phyloP scores from a whole-genome alignment of 2,888 invertebrate genomes.

The Chrysolina oricalcia region DNA sequence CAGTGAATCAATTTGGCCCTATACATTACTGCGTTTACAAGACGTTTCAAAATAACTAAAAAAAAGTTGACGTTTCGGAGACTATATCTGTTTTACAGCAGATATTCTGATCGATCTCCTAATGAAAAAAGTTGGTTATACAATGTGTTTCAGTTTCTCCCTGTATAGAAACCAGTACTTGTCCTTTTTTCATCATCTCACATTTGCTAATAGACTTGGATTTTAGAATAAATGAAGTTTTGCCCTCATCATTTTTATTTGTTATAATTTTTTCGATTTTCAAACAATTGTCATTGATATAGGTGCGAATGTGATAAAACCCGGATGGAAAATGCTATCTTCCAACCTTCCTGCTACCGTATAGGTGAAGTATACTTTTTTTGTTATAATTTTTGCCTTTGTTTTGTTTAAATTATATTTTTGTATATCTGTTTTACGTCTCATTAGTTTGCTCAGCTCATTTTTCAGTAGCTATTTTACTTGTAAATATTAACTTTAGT shows the following conservation, averaged over 20 bases:
- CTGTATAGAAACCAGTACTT: too few relatives aligned
- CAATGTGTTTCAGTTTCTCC: too few relatives aligned
- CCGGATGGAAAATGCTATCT: constrained; percentile 16
- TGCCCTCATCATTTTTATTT: background rate
- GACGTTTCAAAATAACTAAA: too few relatives aligned
- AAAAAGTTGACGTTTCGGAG: too few relatives aligned
- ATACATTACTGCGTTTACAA: too few relatives aligned
- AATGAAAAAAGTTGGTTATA: too few relatives aligned
- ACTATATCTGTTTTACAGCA: too few relatives aligned
- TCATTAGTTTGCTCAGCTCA: background rate
- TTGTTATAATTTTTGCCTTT: constrained; percentile 16
- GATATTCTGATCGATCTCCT: too few relatives aligned
- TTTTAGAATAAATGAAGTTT: background rate
- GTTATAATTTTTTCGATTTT: background rate
- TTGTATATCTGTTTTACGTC: constrained; percentile 30
- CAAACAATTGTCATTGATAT: constrained; percentile 4
- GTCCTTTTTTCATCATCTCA: too few relatives aligned
- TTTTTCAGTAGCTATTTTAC: background rate
- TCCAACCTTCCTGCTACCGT: background rate
- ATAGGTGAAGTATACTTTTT: constrained; percentile 18
- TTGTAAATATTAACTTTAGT: constrained; percentile 5
- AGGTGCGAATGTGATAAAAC: constrained; percentile 9
- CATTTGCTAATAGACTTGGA: too few relatives aligned
- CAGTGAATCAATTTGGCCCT: too few relatives aligned
- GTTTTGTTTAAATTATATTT: constrained; percentile 28